These are phyloP conservation scores for Psittacula cyanocephala DNA, from an alignment of 2,113 vertebrate species.

Conservation along the genomic window DNA sequence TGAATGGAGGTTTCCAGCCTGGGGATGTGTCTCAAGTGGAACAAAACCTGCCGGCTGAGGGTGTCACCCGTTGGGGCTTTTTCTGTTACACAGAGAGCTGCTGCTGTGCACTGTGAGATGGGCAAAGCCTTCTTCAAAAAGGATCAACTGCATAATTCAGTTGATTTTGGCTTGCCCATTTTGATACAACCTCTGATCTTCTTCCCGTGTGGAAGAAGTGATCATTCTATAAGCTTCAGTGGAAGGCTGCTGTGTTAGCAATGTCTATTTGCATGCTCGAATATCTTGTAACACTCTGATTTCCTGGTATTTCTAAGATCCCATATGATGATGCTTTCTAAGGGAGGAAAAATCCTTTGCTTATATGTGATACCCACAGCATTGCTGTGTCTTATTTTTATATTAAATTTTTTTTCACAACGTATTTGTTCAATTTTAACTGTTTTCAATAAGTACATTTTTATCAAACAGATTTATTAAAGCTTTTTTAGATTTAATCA, in stretches of 20 bases:
- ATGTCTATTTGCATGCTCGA: neutral
- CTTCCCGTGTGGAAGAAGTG: neutral
- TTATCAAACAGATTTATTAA: neutral
- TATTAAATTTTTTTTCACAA: neutral
- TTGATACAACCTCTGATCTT: neutral
- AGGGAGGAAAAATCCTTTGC: neutral
- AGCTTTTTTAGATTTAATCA: neutral
- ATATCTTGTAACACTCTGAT: neutral
- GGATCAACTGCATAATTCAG: neutral
- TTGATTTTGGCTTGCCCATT: neutral
- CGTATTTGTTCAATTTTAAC: fast-evolving
- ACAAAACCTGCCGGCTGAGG: fast-evolving
- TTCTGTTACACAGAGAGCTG: neutral
- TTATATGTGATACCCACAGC: neutral
- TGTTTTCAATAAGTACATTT: neutral
- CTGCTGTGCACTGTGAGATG: neutral
- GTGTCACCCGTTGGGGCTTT: neutral
- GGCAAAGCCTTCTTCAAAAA: neutral
- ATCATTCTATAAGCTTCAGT: neutral
- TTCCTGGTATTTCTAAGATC: neutral
- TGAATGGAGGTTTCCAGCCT: neutral
- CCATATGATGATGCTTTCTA: neutral
- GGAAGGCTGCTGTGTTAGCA: neutral
- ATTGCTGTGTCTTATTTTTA: fast-evolving
- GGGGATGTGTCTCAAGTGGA: neutral